Conservation (phyloP, 2,113 vertebrate species). For the Calidris pygmaea region DNA sequence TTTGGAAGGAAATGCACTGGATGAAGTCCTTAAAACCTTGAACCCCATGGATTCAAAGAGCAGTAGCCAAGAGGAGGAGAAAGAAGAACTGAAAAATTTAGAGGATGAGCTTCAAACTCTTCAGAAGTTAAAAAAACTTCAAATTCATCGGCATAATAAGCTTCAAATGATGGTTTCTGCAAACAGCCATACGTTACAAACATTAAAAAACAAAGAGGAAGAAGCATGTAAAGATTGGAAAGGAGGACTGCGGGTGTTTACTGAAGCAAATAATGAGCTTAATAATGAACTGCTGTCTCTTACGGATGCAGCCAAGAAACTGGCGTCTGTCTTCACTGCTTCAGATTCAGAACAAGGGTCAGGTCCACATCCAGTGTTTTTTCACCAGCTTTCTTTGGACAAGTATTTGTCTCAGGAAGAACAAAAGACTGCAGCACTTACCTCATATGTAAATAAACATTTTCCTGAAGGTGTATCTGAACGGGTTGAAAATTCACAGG, state of each 20-base stretch:
- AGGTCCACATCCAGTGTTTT: constrained; percentile 61
- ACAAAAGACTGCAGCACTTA: constrained; percentile 81
- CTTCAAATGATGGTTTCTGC: constrained; percentile 76
- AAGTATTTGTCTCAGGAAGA: constrained; percentile 86
- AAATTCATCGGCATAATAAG: constrained; percentile 77
- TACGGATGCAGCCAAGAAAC: constrained; percentile 64
- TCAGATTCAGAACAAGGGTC: not conserved
- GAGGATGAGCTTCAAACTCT: constrained; percentile 81
- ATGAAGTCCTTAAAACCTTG: constrained; percentile 83
- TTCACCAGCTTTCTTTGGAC: constrained; percentile 83
- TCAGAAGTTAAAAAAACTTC: constrained; percentile 78
- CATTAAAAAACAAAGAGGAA: constrained; percentile 63
- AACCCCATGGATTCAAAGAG: constrained; percentile 29
- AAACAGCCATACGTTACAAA: constrained; percentile 66
- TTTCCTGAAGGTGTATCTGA: constrained; percentile 78
- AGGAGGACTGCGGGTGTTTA: constrained; percentile 66
- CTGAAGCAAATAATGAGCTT: constrained; percentile 72
- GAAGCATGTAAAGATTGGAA: constrained; percentile 62
- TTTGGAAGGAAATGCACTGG: constrained; percentile 81
- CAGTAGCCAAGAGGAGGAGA: constrained; percentile 33
- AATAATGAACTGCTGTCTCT: constrained; percentile 77
- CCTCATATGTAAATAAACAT: constrained; percentile 74
- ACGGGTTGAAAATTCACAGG: constrained; percentile 76
- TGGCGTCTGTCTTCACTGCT: constrained; percentile 73
- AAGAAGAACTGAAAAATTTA: constrained; percentile 72